Evolutionary conservation across 2,797 vertebrate species (phyloP), one percentile per base, ranked within the genome.

Genomic region (Pachyuromys duprasi): DNA sequence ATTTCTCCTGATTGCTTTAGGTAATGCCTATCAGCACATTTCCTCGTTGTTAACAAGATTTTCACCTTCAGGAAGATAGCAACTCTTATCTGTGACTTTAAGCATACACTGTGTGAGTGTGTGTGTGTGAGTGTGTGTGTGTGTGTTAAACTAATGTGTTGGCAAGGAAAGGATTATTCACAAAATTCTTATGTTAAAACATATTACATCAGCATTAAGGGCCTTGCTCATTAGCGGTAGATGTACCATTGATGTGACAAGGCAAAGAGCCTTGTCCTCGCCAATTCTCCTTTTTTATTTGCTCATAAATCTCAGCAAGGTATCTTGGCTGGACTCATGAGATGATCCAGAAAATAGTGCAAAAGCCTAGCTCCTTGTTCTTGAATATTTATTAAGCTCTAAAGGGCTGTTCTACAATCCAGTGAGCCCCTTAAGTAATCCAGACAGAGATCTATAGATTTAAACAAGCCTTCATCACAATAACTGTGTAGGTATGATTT

Each of bases 61-160:
- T 86, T 93, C 14, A 92, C 7, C 62, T 96, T 7, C 22, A 62
- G 53, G 49, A 93, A 97, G 31, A 28, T 63, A 86, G 3, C 6
- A n/a, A 86, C 6, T 18, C 5, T 15, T 93, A 0, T 55, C 4
- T 81, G 4, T 75, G 28, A 75, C n/a, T 92, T 49, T 42, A 86
- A 86, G 31, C 3, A 80, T 57, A 65, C 55, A 62, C 18, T 78
- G 63, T 69, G 8, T 26, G 3, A 62, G 18, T 42, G 4, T 62
- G 14, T 45, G 5, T 53, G 0, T 24, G 65, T 80, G 70, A 65
- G 2, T 28, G 2, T 75, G 3, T 45, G 12, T 24, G 18, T 15
- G 5, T 76, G 11, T 76, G 36, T 31, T n/a, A n/a, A 69, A 20
- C 33, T 74, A 60, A 36, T 31, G 1, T n/a, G 53, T 83, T 80